phyloP scores from a whole-genome alignment of 2,888 invertebrate species.

The Chloroclysta siterata region DNA sequence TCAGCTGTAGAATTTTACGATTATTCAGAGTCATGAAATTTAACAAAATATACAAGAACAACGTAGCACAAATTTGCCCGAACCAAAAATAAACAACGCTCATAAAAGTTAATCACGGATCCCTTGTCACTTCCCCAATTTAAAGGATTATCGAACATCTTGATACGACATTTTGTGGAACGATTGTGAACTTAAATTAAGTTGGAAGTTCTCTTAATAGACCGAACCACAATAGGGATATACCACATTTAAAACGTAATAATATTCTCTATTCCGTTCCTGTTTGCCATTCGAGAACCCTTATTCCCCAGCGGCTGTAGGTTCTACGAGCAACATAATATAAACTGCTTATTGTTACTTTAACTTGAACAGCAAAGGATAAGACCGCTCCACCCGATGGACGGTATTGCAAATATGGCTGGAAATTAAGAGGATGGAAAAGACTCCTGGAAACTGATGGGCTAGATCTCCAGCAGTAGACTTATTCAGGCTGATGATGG shows the following conservation, averaged over 20 bases:
- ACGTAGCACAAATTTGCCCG: constrained; percentile 12
- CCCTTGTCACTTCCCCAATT: constrained; percentile 38
- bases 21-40: background rate
- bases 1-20: background rate
- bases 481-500: too few relatives aligned
- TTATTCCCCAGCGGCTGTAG: too few relatives aligned
- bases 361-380: too few relatives aligned
- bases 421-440: too few relatives aligned
- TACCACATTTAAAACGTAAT: background rate
- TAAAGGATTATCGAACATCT: constrained; percentile 43
- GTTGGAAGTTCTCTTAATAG: constrained; percentile 32
- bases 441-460: too few relatives aligned
- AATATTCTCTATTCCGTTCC: too few relatives aligned
- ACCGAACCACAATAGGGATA: background rate
- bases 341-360: too few relatives aligned
- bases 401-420: too few relatives aligned
- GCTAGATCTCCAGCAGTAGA: too few relatives aligned
- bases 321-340: too few relatives aligned
- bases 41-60: constrained; percentile 14
- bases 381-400: too few relatives aligned
- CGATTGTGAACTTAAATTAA: constrained; percentile 46
- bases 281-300: too few relatives aligned
- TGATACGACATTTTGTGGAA: constrained; percentile 39
- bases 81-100: constrained; percentile 24
- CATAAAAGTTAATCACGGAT: constrained; percentile 39